Percentiles rank a stretch among this genome's conserved stretches.
Conservation (phyloP, 2,797 vertebrate species). For the Smutsia gigantea region DNA sequence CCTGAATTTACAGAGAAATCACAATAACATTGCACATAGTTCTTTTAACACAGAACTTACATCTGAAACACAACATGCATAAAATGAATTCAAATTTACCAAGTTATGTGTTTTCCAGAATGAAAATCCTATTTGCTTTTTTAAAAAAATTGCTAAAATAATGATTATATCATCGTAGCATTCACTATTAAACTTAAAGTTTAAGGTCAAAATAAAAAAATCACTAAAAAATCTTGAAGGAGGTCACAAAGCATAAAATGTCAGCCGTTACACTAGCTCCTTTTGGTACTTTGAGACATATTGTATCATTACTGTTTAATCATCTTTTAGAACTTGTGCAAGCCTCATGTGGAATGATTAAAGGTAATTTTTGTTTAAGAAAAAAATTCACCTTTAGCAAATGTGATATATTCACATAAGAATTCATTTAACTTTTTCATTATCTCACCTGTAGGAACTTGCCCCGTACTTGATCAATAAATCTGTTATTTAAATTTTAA, state of each 20-base stretch:
- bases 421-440: slow-evolving; percentile 71
- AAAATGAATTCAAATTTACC: not conserved
- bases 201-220: not conserved
- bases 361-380: slow-evolving; percentile 49
- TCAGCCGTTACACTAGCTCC: not conserved
- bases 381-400: slow-evolving; percentile 57
- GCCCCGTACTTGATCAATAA: slow-evolving; percentile 58
- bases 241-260: not conserved
- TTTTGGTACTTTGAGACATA: slow-evolving; percentile 37
- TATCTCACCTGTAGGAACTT: slow-evolving; percentile 54
- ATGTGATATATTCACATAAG: slow-evolving; percentile 61
- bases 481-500: slow-evolving; percentile 70
- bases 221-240: not conserved
- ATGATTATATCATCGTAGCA: not conserved
- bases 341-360: slow-evolving; percentile 51
- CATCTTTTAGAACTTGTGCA: slow-evolving; percentile 61
- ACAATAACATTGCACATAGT: not conserved
- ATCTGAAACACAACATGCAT: not conserved
- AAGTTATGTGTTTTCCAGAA: not conserved
- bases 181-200: not conserved
- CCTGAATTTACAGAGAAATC: not conserved
- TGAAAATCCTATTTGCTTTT: not conserved
- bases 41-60: not conserved
- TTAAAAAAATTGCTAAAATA: not conserved
- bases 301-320: slow-evolving; percentile 57